These are phyloP conservation scores for Darwinula stevensoni DNA, from an alignment of 2,888 invertebrate genomes.

Conservation along the genomic window DNA sequence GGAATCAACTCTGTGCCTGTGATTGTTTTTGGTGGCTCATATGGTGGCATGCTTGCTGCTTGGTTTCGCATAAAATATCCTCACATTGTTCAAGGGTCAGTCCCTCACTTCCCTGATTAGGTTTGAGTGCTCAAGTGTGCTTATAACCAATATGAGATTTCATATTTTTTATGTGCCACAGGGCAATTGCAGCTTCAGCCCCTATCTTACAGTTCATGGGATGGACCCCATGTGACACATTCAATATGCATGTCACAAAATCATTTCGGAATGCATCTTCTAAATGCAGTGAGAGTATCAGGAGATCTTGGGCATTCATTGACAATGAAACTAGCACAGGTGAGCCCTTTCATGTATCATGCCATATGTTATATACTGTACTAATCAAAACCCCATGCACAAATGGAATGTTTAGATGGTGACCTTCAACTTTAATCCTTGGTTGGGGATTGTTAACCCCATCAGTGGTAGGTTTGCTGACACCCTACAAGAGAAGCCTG, in stretches of 20 bases:
- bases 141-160: conserved; percentile 1
- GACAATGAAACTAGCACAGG: conserved; percentile 22
- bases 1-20: conserved; percentile 32
- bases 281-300: conserved; percentile 37
- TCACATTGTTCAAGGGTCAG: conserved; percentile 40
- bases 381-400: too few relatives aligned
- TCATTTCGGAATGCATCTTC: conserved; percentile 25
- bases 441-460: too few relatives aligned
- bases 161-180: conserved; percentile 13
- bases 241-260: conserved; percentile 42
- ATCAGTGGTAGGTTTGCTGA: too few relatives aligned
- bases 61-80: conserved; percentile 93
- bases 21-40: conserved; percentile 59
- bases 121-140: background rate
- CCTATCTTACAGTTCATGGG: conserved; percentile 62
- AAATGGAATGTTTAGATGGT: too few relatives aligned
- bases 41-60: conserved; percentile 89
- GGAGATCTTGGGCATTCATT: conserved; percentile 43
- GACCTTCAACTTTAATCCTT: too few relatives aligned
- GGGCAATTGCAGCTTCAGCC: conserved; percentile 74
- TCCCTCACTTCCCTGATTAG: background rate
- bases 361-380: too few relatives aligned
- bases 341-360: too few relatives aligned
- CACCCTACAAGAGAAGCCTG: too few relatives aligned
- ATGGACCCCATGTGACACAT: conserved; percentile 44